Conservation (phyloP, 2,797 vertebrate genomes). For the Pseudochromis fuscus region DNA sequence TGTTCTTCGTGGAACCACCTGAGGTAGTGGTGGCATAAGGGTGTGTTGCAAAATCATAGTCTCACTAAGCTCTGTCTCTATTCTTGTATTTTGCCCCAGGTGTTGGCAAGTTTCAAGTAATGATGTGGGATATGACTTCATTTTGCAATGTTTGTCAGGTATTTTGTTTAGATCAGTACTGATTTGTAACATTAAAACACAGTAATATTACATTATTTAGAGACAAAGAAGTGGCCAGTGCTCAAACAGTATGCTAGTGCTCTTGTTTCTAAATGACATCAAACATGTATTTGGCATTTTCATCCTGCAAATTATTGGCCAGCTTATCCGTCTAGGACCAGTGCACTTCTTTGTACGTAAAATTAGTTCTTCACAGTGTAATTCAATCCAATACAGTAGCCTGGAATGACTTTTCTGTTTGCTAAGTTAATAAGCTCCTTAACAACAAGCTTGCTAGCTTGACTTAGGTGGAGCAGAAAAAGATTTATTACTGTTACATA, state of each 20-base stretch:
- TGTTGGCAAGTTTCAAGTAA: background rate
- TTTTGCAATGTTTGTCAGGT: background rate
- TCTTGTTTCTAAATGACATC: background rate
- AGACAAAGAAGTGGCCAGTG: background rate
- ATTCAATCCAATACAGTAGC: background rate
- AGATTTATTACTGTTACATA: background rate
- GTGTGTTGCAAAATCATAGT: slow-evolving; percentile 32
- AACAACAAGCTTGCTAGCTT: background rate
- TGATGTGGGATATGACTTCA: background rate
- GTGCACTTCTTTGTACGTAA: background rate
- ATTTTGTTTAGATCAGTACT: background rate
- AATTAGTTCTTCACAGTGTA: background rate
- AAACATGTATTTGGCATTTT: background rate
- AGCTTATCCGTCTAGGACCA: background rate
- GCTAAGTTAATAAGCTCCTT: background rate
- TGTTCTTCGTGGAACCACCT: background rate
- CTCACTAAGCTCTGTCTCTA: background rate
- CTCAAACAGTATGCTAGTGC: background rate
- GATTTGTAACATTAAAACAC: background rate
- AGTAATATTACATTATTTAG: background rate
- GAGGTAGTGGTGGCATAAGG: background rate
- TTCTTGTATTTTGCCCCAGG: background rate
- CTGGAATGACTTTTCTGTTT: background rate
- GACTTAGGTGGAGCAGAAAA: background rate
- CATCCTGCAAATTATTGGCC: background rate